Evolutionary conservation across 2,797 vertebrate species (phyloP).

Genomic region (Artibeus lituratus): DNA sequence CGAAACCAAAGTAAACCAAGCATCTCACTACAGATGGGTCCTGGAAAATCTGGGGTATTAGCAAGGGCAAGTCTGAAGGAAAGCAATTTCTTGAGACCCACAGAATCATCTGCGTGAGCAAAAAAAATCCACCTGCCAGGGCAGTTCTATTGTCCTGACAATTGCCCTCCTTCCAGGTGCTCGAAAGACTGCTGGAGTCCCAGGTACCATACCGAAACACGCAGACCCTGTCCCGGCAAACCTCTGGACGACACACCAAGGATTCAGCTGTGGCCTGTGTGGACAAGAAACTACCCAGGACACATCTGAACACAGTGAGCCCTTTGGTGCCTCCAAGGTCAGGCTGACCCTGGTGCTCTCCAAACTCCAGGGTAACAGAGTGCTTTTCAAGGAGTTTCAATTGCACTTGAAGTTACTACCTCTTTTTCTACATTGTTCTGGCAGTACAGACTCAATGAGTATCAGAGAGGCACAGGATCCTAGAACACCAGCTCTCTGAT

Average conservation of each 20-base stretch:
- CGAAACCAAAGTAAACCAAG: neutral
- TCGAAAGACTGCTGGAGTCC: neutral
- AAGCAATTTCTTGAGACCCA: neutral
- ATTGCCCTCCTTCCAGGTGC: neutral
- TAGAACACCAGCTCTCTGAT: neutral
- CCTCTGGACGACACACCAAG: neutral
- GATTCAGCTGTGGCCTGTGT: neutral
- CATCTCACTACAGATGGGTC: neutral
- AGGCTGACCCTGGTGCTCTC: neutral
- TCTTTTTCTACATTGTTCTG: neutral
- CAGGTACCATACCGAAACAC: neutral
- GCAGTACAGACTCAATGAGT: neutral
- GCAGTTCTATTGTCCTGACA: neutral
- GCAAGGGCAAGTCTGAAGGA: neutral
- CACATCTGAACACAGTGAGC: neutral
- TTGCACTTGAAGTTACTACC: neutral
- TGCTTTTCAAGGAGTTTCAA: neutral
- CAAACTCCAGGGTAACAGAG: neutral
- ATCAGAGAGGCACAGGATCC: neutral
- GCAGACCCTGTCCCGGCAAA: neutral
- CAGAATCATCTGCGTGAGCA: neutral
- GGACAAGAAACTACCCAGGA: neutral
- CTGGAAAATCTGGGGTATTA: neutral
- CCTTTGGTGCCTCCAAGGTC: neutral
- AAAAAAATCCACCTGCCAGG: neutral